Percentiles rank a stretch among this genome's conserved stretches.
Evolutionary conservation across 2,113 vertebrate genomes (phyloP).

Genomic region (Cisticola juncidis): DNA sequence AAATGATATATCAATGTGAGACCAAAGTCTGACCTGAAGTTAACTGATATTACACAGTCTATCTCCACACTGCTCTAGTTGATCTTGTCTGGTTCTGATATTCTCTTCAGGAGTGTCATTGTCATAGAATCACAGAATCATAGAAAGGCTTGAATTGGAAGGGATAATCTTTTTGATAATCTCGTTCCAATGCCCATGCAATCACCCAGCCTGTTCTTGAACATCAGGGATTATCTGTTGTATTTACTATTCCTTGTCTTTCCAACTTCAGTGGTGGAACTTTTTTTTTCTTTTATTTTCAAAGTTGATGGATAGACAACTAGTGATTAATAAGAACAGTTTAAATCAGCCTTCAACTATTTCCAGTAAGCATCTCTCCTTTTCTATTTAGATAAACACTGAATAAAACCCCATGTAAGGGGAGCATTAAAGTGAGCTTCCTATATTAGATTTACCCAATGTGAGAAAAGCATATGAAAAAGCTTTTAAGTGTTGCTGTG

Average conservation of each 20-base stretch:
- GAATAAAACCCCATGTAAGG: not conserved
- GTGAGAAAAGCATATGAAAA: not conserved
- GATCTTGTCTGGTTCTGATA: not conserved
- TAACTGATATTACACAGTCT: not conserved
- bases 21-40: not conserved
- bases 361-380: not conserved
- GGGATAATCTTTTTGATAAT: not conserved
- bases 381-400: not conserved
- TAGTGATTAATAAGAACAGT: not conserved
- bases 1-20: not conserved
- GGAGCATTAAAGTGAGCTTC: not conserved
- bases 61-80: not conserved
- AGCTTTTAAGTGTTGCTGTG: not conserved
- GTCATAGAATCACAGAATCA: not conserved
- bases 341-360: not conserved
- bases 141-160: not conserved
- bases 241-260: not conserved
- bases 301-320: not conserved
- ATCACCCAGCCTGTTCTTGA: not conserved
- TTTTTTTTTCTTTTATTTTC: not conserved
- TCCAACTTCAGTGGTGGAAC: not conserved
- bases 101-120: not conserved
- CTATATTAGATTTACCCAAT: not conserved
- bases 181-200: accelerated
- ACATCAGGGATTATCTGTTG: not conserved